phyloP scores from a whole-genome alignment of 2,797 vertebrate species.

The Allobates femoralis region DNA sequence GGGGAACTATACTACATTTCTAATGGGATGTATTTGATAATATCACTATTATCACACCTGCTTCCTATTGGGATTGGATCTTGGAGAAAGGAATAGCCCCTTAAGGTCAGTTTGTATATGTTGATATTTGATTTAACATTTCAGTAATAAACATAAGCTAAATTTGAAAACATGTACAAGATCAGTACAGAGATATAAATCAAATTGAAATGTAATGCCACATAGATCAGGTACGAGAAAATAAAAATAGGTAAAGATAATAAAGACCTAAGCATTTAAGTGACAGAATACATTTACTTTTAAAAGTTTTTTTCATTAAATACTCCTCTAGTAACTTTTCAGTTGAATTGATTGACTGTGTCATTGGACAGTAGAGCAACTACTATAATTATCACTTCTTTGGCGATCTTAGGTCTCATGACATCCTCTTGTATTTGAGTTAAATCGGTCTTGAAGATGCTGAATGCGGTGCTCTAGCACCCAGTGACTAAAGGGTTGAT shows the following conservation, averaged over 20 bases:
- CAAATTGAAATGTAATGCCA: neutral
- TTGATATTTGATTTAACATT: too few relatives aligned
- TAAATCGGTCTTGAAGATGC: neutral
- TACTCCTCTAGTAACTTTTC: neutral
- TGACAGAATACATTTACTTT: too few relatives aligned
- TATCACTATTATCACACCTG: too few relatives aligned
- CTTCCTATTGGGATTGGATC: too few relatives aligned
- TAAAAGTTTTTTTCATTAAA: neutral
- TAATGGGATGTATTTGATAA: too few relatives aligned
- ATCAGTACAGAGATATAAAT: neutral
- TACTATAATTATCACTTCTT: neutral
- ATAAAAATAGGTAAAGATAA: too few relatives aligned
- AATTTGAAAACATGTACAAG: neutral
- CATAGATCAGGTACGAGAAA: too few relatives aligned
- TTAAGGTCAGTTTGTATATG: too few relatives aligned
- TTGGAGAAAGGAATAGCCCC: too few relatives aligned
- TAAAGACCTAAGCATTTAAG: too few relatives aligned
- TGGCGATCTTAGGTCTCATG: neutral
- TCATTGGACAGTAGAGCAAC: neutral
- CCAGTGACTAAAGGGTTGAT: neutral
- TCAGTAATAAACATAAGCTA: neutral
- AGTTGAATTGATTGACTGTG: neutral
- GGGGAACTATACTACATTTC: too few relatives aligned
- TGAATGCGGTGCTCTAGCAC: neutral
- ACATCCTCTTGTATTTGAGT: neutral